These are phyloP conservation scores for Xerus inauris DNA, from an alignment of 2,113 vertebrate species.

Conservation along the genomic window DNA sequence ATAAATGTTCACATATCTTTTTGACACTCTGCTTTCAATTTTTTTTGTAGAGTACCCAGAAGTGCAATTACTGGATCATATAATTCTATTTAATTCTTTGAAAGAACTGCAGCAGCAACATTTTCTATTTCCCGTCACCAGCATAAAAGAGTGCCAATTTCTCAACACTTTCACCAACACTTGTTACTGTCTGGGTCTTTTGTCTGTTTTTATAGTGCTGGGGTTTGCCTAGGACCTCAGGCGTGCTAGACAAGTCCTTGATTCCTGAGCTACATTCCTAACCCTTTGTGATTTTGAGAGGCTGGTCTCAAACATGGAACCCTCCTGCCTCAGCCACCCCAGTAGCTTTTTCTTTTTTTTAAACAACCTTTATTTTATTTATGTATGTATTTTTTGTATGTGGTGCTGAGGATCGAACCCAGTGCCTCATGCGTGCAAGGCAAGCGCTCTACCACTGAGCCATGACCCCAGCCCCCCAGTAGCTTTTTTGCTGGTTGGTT, in stretches of 20 bases:
- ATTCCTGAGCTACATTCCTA: neutral
- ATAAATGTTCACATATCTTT: fast-evolving
- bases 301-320: neutral
- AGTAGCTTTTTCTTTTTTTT: no score
- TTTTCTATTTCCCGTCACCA: neutral
- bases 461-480: no score
- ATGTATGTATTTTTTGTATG: no score
- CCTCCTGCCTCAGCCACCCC: neutral
- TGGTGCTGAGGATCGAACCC: no score
- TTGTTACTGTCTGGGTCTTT: neutral
- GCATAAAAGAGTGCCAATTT: neutral
- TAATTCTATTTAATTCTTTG: neutral
- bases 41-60: neutral
- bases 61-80: neutral
- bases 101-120: neutral
- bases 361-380: no score
- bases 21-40: neutral
- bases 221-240: neutral
- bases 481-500: no score
- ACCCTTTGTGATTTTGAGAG: neutral
- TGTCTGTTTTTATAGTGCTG: neutral
- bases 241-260: neutral
- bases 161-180: neutral
- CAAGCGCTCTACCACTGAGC: no score
- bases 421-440: no score